Evolutionary conservation across 2,888 invertebrate species (phyloP).

Genomic region (Crocallis elinguaria): DNA sequence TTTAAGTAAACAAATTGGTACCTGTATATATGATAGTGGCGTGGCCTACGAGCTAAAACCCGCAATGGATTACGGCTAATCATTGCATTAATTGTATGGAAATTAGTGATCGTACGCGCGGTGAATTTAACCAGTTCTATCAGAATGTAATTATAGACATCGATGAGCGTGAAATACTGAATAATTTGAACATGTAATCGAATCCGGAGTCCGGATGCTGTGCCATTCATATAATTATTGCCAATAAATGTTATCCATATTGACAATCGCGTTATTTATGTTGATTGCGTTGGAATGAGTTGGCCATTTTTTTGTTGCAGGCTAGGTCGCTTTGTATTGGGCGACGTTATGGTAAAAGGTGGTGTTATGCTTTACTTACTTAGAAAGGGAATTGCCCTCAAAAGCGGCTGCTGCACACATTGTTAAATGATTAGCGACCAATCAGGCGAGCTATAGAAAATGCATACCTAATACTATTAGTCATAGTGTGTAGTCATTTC

Average conservation of each 20-base stretch:
- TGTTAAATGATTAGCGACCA: too few relatives aligned
- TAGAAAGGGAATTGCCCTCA: too few relatives aligned
- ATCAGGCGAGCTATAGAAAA: too few relatives aligned
- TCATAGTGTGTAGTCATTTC: too few relatives aligned
- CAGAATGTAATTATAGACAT: conserved; percentile 79
- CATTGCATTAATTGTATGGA: conserved; percentile 78
- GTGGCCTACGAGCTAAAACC: conserved; percentile 56
- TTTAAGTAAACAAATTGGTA: conserved; percentile 44
- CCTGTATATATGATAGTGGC: conserved; percentile 49
- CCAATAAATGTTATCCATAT: conserved; percentile 15
- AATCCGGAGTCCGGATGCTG: conserved; percentile 40
- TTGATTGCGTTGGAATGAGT: neutral
- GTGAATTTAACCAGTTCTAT: conserved; percentile 77
- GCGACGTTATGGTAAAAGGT: neutral
- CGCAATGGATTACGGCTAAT: conserved; percentile 70
- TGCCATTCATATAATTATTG: conserved; percentile 22
- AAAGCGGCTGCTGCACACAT: too few relatives aligned
- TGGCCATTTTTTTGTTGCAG: neutral
- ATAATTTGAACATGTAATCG: conserved; percentile 66
- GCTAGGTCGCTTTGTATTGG: neutral
- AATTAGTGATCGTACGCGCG: conserved; percentile 70
- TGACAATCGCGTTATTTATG: conserved; percentile 10
- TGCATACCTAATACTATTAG: too few relatives aligned
- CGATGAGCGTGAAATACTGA: conserved; percentile 78
- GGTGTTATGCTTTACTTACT: too few relatives aligned